Base-by-base conservation (phyloP, 2,888 invertebrate species). In the Euplagia quadripunctaria region DNA sequence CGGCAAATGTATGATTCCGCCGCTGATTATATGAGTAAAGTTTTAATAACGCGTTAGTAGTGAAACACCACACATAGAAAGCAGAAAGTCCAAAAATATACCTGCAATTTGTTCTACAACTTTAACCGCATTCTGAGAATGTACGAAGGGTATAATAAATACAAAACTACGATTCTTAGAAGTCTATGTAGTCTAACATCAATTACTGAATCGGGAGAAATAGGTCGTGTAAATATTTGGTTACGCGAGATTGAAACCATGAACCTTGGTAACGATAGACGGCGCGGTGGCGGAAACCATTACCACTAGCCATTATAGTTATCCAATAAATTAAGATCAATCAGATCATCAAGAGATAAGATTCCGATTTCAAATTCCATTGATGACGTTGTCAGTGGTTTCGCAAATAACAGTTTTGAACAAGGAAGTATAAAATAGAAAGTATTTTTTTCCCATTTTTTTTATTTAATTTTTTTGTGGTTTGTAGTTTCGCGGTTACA, bases 211-310 rank as follows among this genome's bases (percentile, higher is more conserved):
- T 70, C n/a, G 14, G 14, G 41, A 42, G 55, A 71, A 65, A 66
- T 65, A 66, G 65, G 65, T 66, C 65, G 41, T 6, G 41, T 65
- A 71, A 71, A 71, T 58, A 71, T 71, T 71, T 65, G 71, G n/a
- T 52, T 51, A 42, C 20, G 61, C 63, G n/a, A 68, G 72, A 61
- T 68, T 49, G 17, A 64, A 64, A 68, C 72, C 64, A 49, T 63
- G 43, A 72, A 72, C 68, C 68, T 52, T 63, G 68, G 63, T 49
- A 67, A 63, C 51, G 55, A 68, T 63, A 72, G 67, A 68, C 72
- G 61, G 68, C 72, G 46, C 16, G 63, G 55, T 65, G 68, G 52
- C 68, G 58, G 68, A 52, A 68, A n/a, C 66, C n/a, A 43, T 41
- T 41, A 67, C 41, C 14, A 41, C 52, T 43, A 64, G 63, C 42